Evolutionary conservation across 1,140 invertebrate genomes (phyloP).

Genomic region (Bombus huntii): DNA sequence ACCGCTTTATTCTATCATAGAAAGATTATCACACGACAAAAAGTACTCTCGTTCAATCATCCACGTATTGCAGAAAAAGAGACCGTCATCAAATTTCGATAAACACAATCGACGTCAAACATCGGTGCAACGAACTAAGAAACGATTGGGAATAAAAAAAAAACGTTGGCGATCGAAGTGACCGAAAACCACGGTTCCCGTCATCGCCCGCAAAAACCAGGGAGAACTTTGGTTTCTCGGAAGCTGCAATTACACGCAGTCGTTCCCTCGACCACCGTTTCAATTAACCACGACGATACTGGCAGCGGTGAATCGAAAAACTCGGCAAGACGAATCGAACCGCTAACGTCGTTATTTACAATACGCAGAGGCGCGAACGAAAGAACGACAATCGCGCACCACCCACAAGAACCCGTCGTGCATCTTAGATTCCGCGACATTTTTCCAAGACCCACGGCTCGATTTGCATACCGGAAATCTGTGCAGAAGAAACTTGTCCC

Average conservation of each 20-base stretch:
- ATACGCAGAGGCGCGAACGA: background rate
- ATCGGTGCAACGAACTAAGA: background rate
- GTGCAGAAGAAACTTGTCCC: constrained; percentile 5
- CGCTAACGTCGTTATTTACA: constrained; percentile 10
- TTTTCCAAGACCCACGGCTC: background rate
- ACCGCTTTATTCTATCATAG: background rate
- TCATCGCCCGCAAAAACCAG: background rate
- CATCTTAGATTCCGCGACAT: background rate
- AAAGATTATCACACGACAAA: background rate
- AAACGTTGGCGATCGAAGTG: background rate
- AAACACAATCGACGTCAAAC: background rate
- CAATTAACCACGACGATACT: constrained; percentile 37
- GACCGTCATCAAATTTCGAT: background rate
- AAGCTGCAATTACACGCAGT: constrained; percentile 34
- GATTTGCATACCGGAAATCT: constrained; percentile 39
- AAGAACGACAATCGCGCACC: background rate
- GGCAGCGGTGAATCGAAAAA: background rate
- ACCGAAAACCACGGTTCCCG: background rate
- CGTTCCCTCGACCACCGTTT: constrained; percentile 42
- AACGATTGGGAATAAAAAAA: background rate
- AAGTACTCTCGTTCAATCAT: background rate
- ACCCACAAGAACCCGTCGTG: background rate
- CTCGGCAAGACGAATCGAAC: background rate
- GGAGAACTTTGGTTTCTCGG: background rate
- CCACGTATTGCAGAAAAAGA: background rate